Percentiles rank a stretch among this genome's conserved stretches.
Evolutionary conservation across 2,888 invertebrate species (phyloP).

Genomic region (Drosophila peninsularis): DNA sequence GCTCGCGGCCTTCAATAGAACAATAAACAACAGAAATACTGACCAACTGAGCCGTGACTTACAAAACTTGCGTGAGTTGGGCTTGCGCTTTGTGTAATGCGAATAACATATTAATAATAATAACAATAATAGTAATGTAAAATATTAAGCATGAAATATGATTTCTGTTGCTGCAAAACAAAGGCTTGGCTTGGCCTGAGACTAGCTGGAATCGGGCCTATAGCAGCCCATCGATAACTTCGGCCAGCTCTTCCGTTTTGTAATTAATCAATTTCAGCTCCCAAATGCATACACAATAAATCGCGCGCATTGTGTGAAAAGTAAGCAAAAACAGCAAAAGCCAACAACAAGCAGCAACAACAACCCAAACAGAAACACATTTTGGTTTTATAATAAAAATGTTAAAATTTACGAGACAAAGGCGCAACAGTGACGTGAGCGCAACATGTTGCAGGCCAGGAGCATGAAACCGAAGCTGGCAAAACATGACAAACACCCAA

Average conservation of each 20-base stretch:
- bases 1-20: conserved; percentile 45
- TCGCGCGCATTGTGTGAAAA: conserved; percentile 69
- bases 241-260: conserved; percentile 61
- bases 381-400: conserved; percentile 68
- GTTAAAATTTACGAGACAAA: conserved; percentile 76
- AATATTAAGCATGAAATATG: conserved; percentile 63
- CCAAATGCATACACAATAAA: conserved; percentile 70
- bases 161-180: conserved; percentile 11
- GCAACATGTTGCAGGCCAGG: conserved; percentile 63
- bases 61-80: conserved; percentile 25
- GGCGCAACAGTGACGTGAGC: conserved; percentile 69
- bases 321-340: conserved; percentile 23
- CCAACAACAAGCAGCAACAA: conserved; percentile 9
- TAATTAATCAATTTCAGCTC: conserved; percentile 74
- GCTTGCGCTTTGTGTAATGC: conserved; percentile 32
- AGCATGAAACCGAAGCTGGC: conserved; percentile 19
- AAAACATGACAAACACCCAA: conserved; percentile 34
- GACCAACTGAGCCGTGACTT: conserved; percentile 45
- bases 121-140: conserved; percentile 38
- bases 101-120: conserved; percentile 41
- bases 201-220: conserved; percentile 9
- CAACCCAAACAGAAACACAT: conserved; percentile 17
- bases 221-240: conserved; percentile 8
- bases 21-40: conserved; percentile 40
- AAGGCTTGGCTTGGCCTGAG: conserved; percentile 11